Conservation (phyloP, 2,888 invertebrate species). For the Serrognathus titanus region DNA sequence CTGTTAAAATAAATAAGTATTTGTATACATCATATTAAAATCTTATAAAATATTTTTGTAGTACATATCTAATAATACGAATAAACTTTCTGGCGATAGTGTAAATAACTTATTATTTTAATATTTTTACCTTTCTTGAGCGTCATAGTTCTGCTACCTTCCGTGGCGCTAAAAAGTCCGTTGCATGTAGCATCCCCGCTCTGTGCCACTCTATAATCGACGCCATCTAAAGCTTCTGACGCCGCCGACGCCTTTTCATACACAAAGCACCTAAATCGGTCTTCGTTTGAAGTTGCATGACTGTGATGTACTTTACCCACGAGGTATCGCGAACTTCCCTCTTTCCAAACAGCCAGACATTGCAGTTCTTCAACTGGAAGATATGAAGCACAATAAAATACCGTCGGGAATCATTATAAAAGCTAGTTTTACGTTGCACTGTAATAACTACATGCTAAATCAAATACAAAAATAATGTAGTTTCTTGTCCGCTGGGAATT, state of each 20-base stretch:
- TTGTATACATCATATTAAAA: no score
- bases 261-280: constrained; percentile 92
- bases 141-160: constrained; percentile 81
- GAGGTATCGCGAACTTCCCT: constrained; percentile 85
- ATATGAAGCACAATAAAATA: background rate
- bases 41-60: no score
- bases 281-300: constrained; percentile 87
- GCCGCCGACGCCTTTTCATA: constrained; percentile 73
- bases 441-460: no score
- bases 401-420: no score
- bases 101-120: background rate
- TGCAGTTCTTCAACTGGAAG: constrained; percentile 84
- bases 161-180: constrained; percentile 85
- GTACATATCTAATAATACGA: no score
- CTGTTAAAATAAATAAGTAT: no score
- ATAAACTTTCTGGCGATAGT: no score
- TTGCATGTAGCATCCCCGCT: constrained; percentile 93
- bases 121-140: constrained; percentile 64
- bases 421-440: no score
- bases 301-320: constrained; percentile 87
- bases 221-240: constrained; percentile 45
- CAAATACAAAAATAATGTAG: no score
- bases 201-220: constrained; percentile 82
- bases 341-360: constrained; percentile 91
- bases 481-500: no score